Base-by-base conservation (phyloP, 2,888 invertebrate genomes). In the Sepiola atlantica region DNA sequence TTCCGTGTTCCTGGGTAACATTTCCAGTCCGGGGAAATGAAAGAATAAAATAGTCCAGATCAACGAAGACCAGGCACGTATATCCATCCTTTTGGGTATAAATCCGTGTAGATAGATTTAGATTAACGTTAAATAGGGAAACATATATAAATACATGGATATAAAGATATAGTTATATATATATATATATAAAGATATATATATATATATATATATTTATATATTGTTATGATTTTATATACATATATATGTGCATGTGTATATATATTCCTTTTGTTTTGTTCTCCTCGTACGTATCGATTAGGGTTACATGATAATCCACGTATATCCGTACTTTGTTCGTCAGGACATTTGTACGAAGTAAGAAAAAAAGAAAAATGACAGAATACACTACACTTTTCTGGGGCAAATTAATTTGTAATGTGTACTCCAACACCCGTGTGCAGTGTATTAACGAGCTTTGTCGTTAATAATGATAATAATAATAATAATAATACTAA, bases 51-150 rank as follows among this genome's bases (percentile, higher is more conserved):
- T 18, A 55, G 54, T 92, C 55, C 54, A 55, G n/a, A 55, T 18
- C 28, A 92, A 28, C 28, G 92, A 55, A 55, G n/a, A n/a, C 55
- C 92, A 92, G 92, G 92, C 92, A 92, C 92, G 92, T 92, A 92
- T 54, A 92, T 92, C 92, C 92, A 92, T 92, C 28, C 55, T 92
- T 90, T 45, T n/a, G 55, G n/a, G 28, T 32, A n/a, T 77, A 77
- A 77, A 77, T 77, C 77, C 77, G 77, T 77, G 77, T 77, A 77
- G n/a, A 77, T 77, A 77, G 77, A 77, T 77, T 77, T 77, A 77
- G 16, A 77, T 92, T 92, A 92, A 92, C 35, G n/a, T 45, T 35
- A 92, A 35, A 54, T 92, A 92, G 14, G 35, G 35, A 35, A 35
- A 92, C 45, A 55, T 55, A 55, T 55, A n/a, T 92, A 24, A n/a